phyloP scores from a whole-genome alignment of 2,113 vertebrate genomes.

The Corynorhinus townsendii region DNA sequence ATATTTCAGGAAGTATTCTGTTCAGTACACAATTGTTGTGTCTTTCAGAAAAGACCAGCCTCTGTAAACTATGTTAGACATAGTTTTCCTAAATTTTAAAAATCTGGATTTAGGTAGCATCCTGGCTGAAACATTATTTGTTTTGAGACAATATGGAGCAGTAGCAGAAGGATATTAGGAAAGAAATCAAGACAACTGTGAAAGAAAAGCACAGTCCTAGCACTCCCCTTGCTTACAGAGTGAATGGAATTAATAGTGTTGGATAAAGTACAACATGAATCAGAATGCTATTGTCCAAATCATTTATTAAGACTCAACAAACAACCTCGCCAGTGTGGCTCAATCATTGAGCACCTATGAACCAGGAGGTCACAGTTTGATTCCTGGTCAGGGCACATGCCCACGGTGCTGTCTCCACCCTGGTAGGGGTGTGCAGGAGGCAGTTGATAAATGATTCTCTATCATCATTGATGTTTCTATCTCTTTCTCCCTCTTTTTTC shows the following conservation, averaged over 20 bases:
- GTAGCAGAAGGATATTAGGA: not conserved
- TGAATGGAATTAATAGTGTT: not conserved
- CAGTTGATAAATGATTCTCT: too few relatives aligned
- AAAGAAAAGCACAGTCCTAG: not conserved
- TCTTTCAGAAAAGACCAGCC: not conserved
- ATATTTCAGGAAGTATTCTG: not conserved
- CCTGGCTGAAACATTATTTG: not conserved
- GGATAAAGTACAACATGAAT: not conserved
- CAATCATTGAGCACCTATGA: too few relatives aligned
- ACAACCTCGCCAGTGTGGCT: too few relatives aligned
- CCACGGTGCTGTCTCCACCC: too few relatives aligned
- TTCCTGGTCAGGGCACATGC: too few relatives aligned
- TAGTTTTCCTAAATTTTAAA: not conserved
- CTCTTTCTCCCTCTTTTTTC: too few relatives aligned
- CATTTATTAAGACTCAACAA: too few relatives aligned
- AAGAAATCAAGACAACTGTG: not conserved
- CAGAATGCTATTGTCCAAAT: not conserved
- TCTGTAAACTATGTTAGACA: not conserved
- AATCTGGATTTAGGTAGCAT: not conserved
- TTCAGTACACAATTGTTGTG: not conserved
- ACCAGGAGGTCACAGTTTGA: too few relatives aligned
- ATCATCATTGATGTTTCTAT: too few relatives aligned
- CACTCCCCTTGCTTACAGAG: not conserved
- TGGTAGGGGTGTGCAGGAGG: too few relatives aligned
- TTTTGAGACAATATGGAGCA: not conserved